Conservation (phyloP, 2,113 vertebrate genomes). For the Ophiodon elongatus region DNA sequence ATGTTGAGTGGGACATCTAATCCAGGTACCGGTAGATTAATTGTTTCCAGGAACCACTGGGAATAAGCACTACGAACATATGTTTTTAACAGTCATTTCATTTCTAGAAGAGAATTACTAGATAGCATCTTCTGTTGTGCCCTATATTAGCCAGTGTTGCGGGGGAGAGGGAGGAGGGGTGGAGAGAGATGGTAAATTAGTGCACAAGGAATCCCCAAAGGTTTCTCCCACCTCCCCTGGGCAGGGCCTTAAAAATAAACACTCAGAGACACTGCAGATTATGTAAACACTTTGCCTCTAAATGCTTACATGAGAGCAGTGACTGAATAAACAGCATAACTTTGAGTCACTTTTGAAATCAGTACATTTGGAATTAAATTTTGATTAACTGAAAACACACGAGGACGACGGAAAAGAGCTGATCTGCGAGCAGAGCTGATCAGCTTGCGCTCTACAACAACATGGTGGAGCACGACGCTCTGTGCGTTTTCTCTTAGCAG, state of each 20-base stretch:
- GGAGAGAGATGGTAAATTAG: constrained; percentile 49
- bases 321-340: constrained; percentile 60
- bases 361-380: constrained; percentile 50
- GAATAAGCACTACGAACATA: constrained; percentile 52
- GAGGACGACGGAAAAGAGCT: constrained; percentile 20
- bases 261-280: constrained; percentile 64
- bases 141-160: constrained; percentile 68
- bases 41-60: constrained; percentile 39
- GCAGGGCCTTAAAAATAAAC: constrained; percentile 73
- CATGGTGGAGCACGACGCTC: constrained; percentile 23
- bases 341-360: constrained; percentile 54
- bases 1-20: constrained; percentile 55
- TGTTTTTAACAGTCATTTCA: constrained; percentile 43
- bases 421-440: constrained; percentile 17
- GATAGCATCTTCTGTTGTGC: constrained; percentile 60
- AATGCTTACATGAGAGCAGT: constrained; percentile 54
- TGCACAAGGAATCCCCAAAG: constrained; percentile 59
- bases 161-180: background rate
- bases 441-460: constrained; percentile 22
- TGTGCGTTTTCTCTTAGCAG: constrained; percentile 44
- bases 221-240: constrained; percentile 65
- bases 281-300: constrained; percentile 68
- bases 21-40: constrained; percentile 64
- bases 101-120: constrained; percentile 65
- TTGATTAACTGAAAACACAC: constrained; percentile 37